Percentiles rank a stretch among this genome's conserved stretches.
phyloP scores from a whole-genome alignment of 2,113 vertebrate genomes.

The Eretmochelys imbricata region DNA sequence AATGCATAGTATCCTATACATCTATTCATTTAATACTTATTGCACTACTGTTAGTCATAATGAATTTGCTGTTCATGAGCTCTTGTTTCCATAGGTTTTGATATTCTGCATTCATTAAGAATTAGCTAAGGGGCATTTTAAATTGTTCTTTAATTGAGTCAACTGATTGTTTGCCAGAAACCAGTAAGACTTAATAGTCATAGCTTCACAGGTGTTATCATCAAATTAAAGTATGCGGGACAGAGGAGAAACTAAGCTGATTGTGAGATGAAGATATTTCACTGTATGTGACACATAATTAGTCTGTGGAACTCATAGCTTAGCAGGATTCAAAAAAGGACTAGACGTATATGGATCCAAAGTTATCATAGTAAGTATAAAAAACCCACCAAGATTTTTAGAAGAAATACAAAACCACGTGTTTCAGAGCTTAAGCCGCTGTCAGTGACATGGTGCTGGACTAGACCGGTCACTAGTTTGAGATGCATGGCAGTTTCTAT shows the following conservation, averaged over 20 bases:
- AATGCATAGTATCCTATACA: background rate
- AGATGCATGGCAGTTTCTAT: background rate
- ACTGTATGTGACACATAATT: constrained; percentile 1
- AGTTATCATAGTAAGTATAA: background rate
- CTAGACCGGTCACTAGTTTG: background rate
- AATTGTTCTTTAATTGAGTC: constrained; percentile 26
- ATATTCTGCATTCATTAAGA: constrained; percentile 32
- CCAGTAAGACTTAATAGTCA: background rate
- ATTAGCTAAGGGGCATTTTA: constrained; percentile 53
- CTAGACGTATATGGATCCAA: background rate
- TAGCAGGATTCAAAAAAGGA: constrained; percentile 11
- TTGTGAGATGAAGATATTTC: background rate
- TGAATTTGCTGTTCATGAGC: background rate
- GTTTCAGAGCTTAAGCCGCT: background rate
- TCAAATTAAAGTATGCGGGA: background rate
- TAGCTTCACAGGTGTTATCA: background rate
- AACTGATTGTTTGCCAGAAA: background rate
- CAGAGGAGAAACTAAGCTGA: background rate
- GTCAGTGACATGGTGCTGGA: background rate
- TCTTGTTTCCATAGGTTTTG: background rate
- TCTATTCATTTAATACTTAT: background rate
- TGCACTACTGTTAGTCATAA: background rate
- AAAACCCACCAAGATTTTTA: background rate
- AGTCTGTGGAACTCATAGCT: constrained; percentile 34
- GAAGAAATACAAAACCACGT: background rate